Evolutionary conservation across 1,140 invertebrate genomes (phyloP), one percentile per base, ranked within the genome.

Genomic region (Temnothorax curvispinosus): DNA sequence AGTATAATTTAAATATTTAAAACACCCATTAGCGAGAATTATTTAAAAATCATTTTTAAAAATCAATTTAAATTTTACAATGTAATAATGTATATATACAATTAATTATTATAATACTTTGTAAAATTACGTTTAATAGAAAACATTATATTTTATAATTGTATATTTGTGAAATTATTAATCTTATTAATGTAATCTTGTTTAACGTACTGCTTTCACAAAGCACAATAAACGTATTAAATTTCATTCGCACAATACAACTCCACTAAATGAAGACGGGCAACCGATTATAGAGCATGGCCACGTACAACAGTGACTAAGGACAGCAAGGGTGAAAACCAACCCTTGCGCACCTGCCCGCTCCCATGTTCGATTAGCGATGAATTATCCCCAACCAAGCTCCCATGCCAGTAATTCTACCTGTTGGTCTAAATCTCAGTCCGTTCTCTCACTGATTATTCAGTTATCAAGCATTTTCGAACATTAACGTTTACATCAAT

Each of bases 331-430:
- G 90, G 86, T 87, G 85, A 87, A 91, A 93, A 86, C 88, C 85
- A 92, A 85, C 88, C 87, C 89, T 91, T 86, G 90, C 85, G 81
- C 91, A 93, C 89, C 92, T 93, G 93, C 87, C 89, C 69, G 85
- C 89, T 92, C 91, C 88, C 92, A 92, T 91, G 87, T 93, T 93
- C 91, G 91, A 92, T 93, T 93, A 92, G 87, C 89, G 89, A 93
- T 92, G 90, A 93, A 93, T 92, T 92, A 93, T 93, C 91, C 86
- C 74, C 67, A 52, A 72, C 62, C 87, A 88, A 87, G 87, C 80
- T 87, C 65, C 69, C 77, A 82, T 72, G 86, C 82, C 87, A 75
- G 86, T 90, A 87, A 92, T 91, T 92, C 88, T 91, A 92, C 93
- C 92, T 93, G 91, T 92, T 93, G 91, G 87, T 67, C 81, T 77